phyloP scores from a whole-genome alignment of 2,113 vertebrate species.

The Gobiocypris rarus region DNA sequence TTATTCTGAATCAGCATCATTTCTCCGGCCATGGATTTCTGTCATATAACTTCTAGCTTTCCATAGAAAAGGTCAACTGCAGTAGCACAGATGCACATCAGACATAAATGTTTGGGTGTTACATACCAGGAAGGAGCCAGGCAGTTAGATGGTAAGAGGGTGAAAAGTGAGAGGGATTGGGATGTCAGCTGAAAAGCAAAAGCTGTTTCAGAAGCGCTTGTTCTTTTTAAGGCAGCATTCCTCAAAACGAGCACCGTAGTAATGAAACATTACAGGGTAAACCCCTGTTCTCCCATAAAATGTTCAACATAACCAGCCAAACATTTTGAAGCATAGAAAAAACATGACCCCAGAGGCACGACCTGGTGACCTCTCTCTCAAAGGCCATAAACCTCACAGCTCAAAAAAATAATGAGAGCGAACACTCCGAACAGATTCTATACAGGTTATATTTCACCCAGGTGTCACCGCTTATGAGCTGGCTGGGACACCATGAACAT shows the following conservation, averaged over 20 bases:
- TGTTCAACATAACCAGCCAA: constrained; percentile 23
- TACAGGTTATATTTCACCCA: neutral
- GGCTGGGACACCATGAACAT: neutral
- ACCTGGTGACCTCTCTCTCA: constrained; percentile 36
- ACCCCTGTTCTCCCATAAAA: constrained; percentile 43
- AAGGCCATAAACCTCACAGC: constrained; percentile 39
- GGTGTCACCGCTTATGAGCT: neutral
- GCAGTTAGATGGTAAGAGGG: neutral
- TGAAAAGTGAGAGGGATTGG: neutral
- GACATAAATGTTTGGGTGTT: constrained; percentile 12
- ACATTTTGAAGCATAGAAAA: constrained; percentile 49
- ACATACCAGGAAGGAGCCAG: neutral
- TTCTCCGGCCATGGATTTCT: neutral
- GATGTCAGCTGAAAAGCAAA: neutral
- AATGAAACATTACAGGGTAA: constrained; percentile 46
- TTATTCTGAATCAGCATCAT: neutral
- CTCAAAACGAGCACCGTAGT: neutral
- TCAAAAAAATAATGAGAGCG: constrained; percentile 30
- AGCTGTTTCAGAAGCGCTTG: neutral
- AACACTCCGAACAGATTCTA: neutral
- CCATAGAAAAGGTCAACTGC: neutral
- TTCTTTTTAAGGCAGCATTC: constrained; percentile 18
- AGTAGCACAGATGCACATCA: neutral
- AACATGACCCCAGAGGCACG: constrained; percentile 51
- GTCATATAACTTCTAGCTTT: neutral